phyloP scores from a whole-genome alignment of 2,797 vertebrate species.

The Siniperca scherzeri region DNA sequence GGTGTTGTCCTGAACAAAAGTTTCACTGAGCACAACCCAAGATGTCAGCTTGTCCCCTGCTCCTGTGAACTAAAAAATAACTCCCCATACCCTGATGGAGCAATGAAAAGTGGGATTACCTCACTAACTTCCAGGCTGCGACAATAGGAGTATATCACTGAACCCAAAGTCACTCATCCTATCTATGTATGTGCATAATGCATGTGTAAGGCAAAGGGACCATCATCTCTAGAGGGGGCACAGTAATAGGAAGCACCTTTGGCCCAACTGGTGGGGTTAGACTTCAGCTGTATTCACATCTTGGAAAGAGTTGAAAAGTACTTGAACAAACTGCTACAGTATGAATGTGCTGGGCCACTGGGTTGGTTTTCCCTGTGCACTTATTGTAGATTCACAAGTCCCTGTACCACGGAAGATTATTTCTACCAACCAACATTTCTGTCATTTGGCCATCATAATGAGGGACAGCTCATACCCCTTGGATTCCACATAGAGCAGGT shows the following conservation, averaged over 20 bases:
- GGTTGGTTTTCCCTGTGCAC: constrained; percentile 18
- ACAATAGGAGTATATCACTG: constrained; percentile 58
- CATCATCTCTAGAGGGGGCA: constrained; percentile 36
- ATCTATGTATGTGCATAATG: constrained; percentile 59
- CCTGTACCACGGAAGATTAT: constrained; percentile 16
- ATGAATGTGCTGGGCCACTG: constrained; percentile 16
- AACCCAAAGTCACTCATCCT: constrained; percentile 52
- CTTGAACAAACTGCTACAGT: constrained; percentile 33
- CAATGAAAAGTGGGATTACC: constrained; percentile 42
- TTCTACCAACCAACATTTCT: constrained; percentile 15
- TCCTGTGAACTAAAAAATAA: constrained; percentile 43
- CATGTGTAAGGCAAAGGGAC: constrained; percentile 40
- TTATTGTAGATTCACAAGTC: constrained; percentile 31
- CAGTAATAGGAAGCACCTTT: constrained; percentile 47
- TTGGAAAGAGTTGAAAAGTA: constrained; percentile 41
- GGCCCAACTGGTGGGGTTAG: constrained; percentile 39
- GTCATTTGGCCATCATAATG: constrained; percentile 34
- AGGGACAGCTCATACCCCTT: constrained; percentile 27
- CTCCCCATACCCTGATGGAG: constrained; percentile 22
- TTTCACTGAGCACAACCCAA: constrained; percentile 23
- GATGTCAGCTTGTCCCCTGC: constrained; percentile 55
- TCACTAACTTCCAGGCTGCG: constrained; percentile 46
- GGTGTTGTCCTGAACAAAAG: constrained; percentile 38
- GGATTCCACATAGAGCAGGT: constrained; percentile 29
- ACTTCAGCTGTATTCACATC: constrained; percentile 27